Evolutionary conservation across 2,888 invertebrate species (phyloP).

Genomic region (Neuroscelio doddi): DNA sequence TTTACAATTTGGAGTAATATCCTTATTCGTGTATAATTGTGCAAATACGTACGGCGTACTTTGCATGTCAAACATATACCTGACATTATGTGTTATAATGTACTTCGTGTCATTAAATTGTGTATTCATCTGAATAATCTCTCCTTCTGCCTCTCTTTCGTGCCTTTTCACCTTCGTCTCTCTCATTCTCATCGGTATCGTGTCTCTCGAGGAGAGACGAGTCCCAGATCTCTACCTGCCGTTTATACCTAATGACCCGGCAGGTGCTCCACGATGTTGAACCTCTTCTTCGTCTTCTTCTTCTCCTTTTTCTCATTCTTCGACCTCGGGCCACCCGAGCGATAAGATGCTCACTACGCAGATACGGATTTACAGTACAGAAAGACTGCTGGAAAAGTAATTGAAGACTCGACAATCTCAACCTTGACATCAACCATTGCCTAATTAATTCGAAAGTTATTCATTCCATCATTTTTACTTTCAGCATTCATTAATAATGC

Average conservation of each 20-base stretch:
- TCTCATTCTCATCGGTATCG: slow-evolving; percentile 26
- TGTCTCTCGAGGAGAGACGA: slow-evolving; percentile 48
- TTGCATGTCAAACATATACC: slow-evolving; percentile 23
- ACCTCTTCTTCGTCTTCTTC: slow-evolving; percentile 35
- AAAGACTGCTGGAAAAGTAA: slow-evolving; percentile 41
- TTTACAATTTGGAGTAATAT: too few relatives aligned
- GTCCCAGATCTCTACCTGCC: slow-evolving; percentile 63
- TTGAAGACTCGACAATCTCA: slow-evolving; percentile 38
- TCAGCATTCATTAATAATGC: slow-evolving; percentile 16
- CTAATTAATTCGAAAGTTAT: slow-evolving; percentile 39
- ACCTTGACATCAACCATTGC: slow-evolving; percentile 36
- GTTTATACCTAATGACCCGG: slow-evolving; percentile 70
- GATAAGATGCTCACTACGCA: slow-evolving; percentile 37
- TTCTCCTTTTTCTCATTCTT: slow-evolving; percentile 30
- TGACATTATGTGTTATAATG: slow-evolving; percentile 45
- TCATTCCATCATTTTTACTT: slow-evolving; percentile 32
- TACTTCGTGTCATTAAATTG: slow-evolving; percentile 40
- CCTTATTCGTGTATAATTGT: neutral
- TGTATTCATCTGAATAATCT: slow-evolving; percentile 40
- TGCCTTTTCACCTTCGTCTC: slow-evolving; percentile 38
- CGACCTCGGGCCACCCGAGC: slow-evolving; percentile 45
- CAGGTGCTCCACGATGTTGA: slow-evolving; percentile 63
- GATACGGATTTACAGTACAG: slow-evolving; percentile 44
- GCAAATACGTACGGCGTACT: slow-evolving; percentile 10
- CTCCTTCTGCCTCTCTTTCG: slow-evolving; percentile 26